These are phyloP conservation scores for Meda fulgida DNA, from an alignment of 2,797 vertebrate species.

Conservation along the genomic window DNA sequence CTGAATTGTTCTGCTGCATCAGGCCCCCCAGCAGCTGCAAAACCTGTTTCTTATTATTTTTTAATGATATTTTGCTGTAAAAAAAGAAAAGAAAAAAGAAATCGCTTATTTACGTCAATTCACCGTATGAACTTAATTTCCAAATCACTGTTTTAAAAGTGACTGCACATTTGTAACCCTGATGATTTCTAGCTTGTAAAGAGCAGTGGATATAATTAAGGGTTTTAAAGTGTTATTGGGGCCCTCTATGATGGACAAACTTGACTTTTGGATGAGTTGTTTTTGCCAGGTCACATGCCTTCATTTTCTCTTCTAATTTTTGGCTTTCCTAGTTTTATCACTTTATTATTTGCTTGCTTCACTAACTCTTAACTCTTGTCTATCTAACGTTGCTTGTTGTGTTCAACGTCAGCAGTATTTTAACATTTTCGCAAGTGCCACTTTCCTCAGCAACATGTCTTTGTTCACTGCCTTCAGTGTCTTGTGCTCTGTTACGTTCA, in stretches of 20 bases:
- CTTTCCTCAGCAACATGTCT: constrained; percentile 41
- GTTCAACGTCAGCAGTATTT: constrained; percentile 41
- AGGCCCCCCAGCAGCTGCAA: constrained; percentile 52
- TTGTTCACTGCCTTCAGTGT: constrained; percentile 41
- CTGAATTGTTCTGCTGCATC: constrained; percentile 55
- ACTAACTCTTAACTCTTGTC: constrained; percentile 14
- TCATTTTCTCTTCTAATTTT: neutral
- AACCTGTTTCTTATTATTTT: constrained; percentile 43
- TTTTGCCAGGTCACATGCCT: constrained; percentile 16
- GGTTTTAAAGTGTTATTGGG: constrained; percentile 38
- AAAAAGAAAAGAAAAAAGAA: constrained; percentile 3
- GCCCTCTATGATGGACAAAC: constrained; percentile 43
- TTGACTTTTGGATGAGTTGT: constrained; percentile 27
- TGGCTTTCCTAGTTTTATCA: constrained; percentile 19
- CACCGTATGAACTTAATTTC: constrained; percentile 74
- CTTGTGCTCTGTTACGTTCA: constrained; percentile 20
- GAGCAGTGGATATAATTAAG: neutral
- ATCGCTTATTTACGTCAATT: constrained; percentile 68
- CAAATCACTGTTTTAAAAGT: constrained; percentile 65
- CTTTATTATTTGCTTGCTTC: constrained; percentile 2
- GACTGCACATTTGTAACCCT: constrained; percentile 59
- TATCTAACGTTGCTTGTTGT: constrained; percentile 43
- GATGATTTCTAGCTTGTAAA: constrained; percentile 32
- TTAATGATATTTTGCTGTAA: constrained; percentile 57
- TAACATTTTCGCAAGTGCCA: constrained; percentile 41